phyloP scores from a whole-genome alignment of 2,797 vertebrate species.

The Lacerta bilineata region DNA sequence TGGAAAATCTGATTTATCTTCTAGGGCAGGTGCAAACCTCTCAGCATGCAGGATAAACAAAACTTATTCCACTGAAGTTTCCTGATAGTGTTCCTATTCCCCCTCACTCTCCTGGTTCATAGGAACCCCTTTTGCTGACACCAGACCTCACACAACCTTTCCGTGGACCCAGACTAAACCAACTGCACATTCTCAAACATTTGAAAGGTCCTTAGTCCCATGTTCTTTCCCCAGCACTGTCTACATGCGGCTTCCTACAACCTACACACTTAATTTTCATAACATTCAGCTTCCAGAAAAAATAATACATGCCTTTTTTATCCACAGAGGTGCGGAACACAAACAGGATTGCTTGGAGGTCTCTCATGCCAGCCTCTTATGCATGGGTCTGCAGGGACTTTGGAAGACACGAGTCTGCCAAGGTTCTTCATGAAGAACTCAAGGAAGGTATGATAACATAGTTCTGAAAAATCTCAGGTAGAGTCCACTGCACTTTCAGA shows the following conservation, averaged over 20 bases:
- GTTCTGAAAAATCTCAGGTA: conserved; percentile 9
- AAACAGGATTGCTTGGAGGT: background rate
- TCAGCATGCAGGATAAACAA: background rate
- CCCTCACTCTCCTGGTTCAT: background rate
- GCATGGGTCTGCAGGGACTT: conserved; percentile 1
- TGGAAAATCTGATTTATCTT: background rate
- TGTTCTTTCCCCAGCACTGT: background rate
- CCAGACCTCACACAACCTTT: background rate
- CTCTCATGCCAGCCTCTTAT: background rate
- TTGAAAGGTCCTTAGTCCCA: background rate
- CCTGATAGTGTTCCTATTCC: background rate
- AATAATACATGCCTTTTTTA: background rate
- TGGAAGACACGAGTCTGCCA: background rate
- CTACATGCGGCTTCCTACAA: background rate
- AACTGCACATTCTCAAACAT: background rate
- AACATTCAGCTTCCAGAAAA: conserved; percentile 11
- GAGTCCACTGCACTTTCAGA: conserved; percentile 16
- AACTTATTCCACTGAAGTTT: background rate
- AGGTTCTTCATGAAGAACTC: conserved; percentile 1
- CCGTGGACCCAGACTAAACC: background rate
- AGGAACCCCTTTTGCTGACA: background rate
- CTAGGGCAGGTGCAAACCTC: conserved; percentile 22
- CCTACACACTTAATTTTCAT: conserved; percentile 20
- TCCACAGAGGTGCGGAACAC: background rate
- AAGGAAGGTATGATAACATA: conserved; percentile 1